Evolutionary conservation across 2,113 vertebrate species (phyloP).

Genomic region (Daboia siamensis): DNA sequence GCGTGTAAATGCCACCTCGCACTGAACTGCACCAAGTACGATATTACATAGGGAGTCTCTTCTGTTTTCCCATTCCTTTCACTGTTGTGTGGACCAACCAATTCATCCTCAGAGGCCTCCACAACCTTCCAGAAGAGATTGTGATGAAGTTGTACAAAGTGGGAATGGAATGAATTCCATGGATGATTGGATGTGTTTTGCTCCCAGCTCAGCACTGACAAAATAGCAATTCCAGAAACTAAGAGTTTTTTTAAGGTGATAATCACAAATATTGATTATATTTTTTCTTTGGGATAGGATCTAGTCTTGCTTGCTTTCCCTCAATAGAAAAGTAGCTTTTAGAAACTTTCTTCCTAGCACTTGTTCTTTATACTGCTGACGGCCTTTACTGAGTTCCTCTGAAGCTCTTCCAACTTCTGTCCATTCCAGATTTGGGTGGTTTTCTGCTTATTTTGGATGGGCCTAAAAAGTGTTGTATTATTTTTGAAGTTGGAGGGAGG

Average conservation of each 20-base stretch:
- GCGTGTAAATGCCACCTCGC: too few relatives aligned
- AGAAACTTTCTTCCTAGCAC: background rate
- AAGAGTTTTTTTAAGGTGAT: background rate
- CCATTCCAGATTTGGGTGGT: background rate
- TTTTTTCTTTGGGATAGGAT: background rate
- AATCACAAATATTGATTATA: background rate
- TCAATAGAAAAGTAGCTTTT: background rate
- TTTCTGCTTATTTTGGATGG: background rate
- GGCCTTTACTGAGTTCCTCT: background rate
- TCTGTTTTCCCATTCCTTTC: background rate
- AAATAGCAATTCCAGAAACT: background rate
- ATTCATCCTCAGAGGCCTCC: background rate
- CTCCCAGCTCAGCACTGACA: background rate
- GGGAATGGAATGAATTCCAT: background rate
- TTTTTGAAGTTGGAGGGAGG: slow-evolving; percentile 21
- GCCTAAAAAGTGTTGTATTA: background rate
- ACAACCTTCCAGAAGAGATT: background rate
- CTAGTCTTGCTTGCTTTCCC: background rate
- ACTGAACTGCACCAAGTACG: background rate
- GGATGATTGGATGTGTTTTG: background rate
- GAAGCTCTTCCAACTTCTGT: background rate
- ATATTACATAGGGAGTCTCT: background rate
- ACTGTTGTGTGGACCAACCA: background rate
- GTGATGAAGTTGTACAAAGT: background rate
- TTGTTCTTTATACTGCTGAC: background rate